Conservation (phyloP, 2,113 vertebrate genomes). For the Poeciliopsis occidentalis region DNA sequence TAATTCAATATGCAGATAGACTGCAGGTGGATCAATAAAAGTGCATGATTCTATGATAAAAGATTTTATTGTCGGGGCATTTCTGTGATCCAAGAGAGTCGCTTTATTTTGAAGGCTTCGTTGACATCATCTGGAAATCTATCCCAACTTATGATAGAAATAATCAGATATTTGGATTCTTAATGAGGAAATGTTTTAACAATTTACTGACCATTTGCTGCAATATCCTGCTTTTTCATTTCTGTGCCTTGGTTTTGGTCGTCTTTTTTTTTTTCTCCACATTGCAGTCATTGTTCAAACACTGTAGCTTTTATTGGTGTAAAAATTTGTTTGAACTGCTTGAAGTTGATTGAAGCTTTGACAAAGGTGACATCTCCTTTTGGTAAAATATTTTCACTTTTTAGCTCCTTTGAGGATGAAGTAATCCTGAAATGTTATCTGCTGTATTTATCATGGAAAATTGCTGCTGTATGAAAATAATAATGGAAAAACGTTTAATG, state of each 20-base stretch:
- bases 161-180: slow-evolving; percentile 9
- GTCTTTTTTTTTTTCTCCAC: not conserved
- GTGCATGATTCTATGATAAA: not conserved
- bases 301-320: slow-evolving; percentile 37
- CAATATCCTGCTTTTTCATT: slow-evolving; percentile 41
- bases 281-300: slow-evolving; percentile 7
- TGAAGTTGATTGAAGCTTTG: slow-evolving; percentile 47
- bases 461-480: not conserved
- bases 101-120: no score
- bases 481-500: not conserved
- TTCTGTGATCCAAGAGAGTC: no score
- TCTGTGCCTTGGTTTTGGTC: slow-evolving; percentile 71
- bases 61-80: not conserved
- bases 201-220: slow-evolving; percentile 20
- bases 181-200: slow-evolving; percentile 5
- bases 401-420: slow-evolving; percentile 17
- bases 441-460: not conserved
- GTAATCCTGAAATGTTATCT: not conserved
- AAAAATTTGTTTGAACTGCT: slow-evolving; percentile 15
- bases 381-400: slow-evolving; percentile 64
- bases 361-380: slow-evolving; percentile 28
- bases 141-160: not conserved
- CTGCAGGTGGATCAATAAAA: not conserved
- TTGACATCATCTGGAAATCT: not conserved
- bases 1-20: not conserved